Base-by-base conservation (phyloP, 2,797 vertebrate genomes). In the Balearica regulorum region DNA sequence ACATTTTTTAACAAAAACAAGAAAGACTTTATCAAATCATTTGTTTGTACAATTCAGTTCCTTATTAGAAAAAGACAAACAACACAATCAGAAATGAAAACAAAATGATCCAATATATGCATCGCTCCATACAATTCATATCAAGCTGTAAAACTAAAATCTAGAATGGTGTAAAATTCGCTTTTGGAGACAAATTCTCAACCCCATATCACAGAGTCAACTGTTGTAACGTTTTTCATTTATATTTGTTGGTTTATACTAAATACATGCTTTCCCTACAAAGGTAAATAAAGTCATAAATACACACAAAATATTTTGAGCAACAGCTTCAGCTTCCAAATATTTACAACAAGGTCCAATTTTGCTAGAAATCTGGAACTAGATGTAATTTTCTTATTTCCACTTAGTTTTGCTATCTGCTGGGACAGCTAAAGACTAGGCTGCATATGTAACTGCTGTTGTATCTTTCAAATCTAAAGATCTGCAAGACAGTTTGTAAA, bases 121-220 rank as follows among this genome's bases (percentile, higher is more conserved):
- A 66, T 58, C 0, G 0, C 25, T 51, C 41, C 2, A 2, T 26
- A 18, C 14, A 80, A 44, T 51, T 55, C 46, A 17, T 15, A 87
- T 25, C 33, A 37, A 87, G 21, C 19, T 68, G 53, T 37, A 75
- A 41, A 73, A 60, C 26, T 79, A 78, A 82, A 46, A 78, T 28
- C 13, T 58, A 46, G 51, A 84, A 39, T 5, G 13, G 28, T 16
- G 54, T 46, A 11, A 76, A 79, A 90, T 49, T 75, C 29, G 75
- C 25, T 69, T 29, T 44, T 37, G 28, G 37, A 75, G 43, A 64
- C 16, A 82, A 87, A 64, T 33, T 58, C 39, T 62, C 51, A 73
- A 20, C 5, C 20, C 33, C 21, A 60, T 39, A 60, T 55, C 31
- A 60, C 24, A 58, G 16, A 29, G 46, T 13, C 31, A 84, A 31